phyloP scores from a whole-genome alignment of 2,797 vertebrate genomes.

The Ptychobarbus kaznakovi region DNA sequence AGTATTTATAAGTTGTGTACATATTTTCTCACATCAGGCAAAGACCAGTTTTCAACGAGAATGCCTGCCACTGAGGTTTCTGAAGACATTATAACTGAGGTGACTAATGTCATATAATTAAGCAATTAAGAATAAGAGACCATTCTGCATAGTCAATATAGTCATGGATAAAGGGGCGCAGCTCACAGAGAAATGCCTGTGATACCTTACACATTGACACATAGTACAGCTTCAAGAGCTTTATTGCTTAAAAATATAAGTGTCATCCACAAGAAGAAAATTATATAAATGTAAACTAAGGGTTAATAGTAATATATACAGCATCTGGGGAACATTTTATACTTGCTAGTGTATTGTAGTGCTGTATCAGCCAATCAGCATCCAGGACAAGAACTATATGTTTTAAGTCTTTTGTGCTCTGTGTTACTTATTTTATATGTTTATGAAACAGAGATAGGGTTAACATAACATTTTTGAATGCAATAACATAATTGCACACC shows the following conservation, averaged over 20 bases:
- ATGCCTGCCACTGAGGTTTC: conserved; percentile 64
- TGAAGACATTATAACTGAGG: conserved; percentile 72
- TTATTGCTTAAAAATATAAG: neutral
- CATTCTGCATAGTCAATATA: neutral
- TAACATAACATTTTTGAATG: conserved; percentile 12
- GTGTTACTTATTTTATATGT: neutral
- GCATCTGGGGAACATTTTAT: neutral
- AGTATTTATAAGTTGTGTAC: neutral
- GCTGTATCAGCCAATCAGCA: neutral
- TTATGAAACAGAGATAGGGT: neutral
- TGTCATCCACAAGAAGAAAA: neutral
- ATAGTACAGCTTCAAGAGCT: neutral
- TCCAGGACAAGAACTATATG: neutral
- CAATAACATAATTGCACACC: conserved; percentile 5
- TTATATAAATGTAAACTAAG: neutral
- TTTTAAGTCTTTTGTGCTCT: neutral
- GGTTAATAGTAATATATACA: neutral
- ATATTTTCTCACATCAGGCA: conserved; percentile 51
- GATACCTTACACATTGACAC: neutral
- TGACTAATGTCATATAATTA: conserved; percentile 51
- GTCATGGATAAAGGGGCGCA: neutral
- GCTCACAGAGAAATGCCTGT: neutral
- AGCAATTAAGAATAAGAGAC: neutral
- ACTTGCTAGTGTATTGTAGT: neutral
- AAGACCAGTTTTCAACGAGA: conserved; percentile 62